Conservation (phyloP, 1,140 invertebrate species). For the Scaptomyza graminum region DNA sequence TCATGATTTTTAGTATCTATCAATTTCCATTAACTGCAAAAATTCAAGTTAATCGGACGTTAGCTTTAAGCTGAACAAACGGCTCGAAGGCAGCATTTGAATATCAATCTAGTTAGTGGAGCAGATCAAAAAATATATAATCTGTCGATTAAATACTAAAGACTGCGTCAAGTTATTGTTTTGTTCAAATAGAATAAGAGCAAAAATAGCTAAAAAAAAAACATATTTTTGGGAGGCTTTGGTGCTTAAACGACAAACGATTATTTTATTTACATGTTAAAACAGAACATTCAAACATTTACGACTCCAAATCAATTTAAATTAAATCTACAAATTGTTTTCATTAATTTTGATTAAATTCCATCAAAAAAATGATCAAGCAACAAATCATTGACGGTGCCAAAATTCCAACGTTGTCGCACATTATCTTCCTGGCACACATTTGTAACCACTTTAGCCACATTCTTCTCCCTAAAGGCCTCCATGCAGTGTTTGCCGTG, state of each 20-base stretch:
- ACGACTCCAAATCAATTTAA: background rate
- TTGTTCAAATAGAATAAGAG: no score
- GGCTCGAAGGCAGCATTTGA: background rate
- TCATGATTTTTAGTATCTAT: conserved; percentile 20
- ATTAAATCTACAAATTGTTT: background rate
- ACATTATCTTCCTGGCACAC: conserved; percentile 87
- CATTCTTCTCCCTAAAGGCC: conserved; percentile 83
- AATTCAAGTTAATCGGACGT: background rate
- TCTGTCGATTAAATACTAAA: no score
- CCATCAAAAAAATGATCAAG: conserved; percentile 58
- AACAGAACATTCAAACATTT: background rate
- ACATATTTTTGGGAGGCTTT: no score
- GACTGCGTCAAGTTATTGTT: no score
- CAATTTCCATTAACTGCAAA: conserved; percentile 6
- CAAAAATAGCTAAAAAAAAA: no score
- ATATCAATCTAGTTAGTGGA: background rate
- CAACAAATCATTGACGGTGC: conserved; percentile 87
- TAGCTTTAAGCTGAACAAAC: background rate
- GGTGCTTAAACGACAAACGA: no score
- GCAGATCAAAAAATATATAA: background rate
- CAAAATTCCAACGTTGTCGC: conserved; percentile 92
- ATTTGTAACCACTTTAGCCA: conserved; percentile 87
- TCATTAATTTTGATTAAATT: background rate
- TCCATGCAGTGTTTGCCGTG: conserved; percentile 89
- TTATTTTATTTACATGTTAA: background rate